These are phyloP conservation scores for Anoplolepis gracilipes DNA, from an alignment of 1,140 invertebrate species.

Conservation along the genomic window DNA sequence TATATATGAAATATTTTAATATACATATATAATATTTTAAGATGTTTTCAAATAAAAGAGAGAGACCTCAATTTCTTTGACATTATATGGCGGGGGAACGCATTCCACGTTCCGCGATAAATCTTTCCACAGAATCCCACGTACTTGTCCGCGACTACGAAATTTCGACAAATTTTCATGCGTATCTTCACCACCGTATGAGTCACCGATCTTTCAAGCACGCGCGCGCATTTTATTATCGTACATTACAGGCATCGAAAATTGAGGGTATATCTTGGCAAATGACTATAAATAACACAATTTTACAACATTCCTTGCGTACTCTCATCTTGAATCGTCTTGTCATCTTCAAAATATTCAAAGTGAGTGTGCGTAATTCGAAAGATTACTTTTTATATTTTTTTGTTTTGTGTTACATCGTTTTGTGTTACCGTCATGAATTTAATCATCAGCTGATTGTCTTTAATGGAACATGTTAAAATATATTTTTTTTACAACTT, in stretches of 20 bases:
- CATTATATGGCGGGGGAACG: neutral
- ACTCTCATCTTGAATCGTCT: neutral
- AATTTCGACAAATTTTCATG: constrained; percentile 37
- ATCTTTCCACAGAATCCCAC: constrained; percentile 34
- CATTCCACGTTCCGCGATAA: constrained; percentile 22
- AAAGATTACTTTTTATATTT: neutral
- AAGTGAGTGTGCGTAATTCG: neutral
- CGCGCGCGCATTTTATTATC: constrained; percentile 35
- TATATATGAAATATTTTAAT: no score
- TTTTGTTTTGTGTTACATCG: neutral
- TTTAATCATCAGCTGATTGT: neutral
- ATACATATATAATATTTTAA: neutral
- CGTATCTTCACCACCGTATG: constrained; percentile 5
- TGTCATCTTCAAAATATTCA: constrained; percentile 27
- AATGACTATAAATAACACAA: constrained; percentile 44
- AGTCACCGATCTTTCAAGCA: constrained; percentile 19
- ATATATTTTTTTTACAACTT: neutral
- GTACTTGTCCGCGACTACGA: neutral
- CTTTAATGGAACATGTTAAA: neutral
- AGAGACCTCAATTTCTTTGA: neutral
- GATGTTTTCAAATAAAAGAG: constrained; percentile 1
- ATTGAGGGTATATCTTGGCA: neutral
- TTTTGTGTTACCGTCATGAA: neutral
- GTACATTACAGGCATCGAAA: constrained; percentile 31
- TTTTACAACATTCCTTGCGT: constrained; percentile 36